These are phyloP conservation scores for Antechinus stuartii DNA, from an alignment of 2,113 vertebrate species.

Conservation along the genomic window DNA sequence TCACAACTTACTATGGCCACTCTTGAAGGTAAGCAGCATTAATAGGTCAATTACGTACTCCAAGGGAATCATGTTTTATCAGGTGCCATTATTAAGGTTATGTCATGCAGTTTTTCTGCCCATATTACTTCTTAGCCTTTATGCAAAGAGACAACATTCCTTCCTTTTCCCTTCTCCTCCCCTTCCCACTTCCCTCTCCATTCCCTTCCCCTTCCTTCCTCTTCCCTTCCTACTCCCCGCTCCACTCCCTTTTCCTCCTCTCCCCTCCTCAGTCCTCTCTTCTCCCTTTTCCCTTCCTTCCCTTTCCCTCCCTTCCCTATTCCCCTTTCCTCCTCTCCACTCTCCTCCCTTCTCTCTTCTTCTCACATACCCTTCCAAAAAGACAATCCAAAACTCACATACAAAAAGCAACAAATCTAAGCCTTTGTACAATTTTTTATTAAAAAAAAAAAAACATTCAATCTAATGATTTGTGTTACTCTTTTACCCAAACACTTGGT, in stretches of 20 bases:
- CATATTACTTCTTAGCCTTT: accelerated
- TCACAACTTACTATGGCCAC: not conserved
- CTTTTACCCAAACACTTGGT: not conserved
- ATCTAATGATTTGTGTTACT: not conserved
- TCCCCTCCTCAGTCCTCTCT: no score
- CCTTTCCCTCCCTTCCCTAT: no score
- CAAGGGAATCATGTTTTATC: constrained; percentile 4
- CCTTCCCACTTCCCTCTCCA: not conserved
- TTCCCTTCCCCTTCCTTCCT: no score
- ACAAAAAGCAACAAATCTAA: not conserved
- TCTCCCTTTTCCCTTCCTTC: no score
- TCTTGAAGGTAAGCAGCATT: not conserved
- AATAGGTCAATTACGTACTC: constrained; percentile 4
- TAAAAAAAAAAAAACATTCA: not conserved
- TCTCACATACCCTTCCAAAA: no score
- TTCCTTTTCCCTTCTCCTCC: not conserved
- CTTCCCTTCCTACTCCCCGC: no score
- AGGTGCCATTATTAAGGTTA: not conserved
- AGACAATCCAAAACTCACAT: not conserved
- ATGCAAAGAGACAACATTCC: not conserved
- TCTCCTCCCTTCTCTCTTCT: not conserved
- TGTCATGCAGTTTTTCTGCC: not conserved
- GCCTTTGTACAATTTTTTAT: not conserved
- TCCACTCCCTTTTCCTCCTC: no score
- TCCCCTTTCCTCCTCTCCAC: not conserved